Conservation (phyloP, 2,797 vertebrate species). For the Muraenolepis orangiensis region DNA sequence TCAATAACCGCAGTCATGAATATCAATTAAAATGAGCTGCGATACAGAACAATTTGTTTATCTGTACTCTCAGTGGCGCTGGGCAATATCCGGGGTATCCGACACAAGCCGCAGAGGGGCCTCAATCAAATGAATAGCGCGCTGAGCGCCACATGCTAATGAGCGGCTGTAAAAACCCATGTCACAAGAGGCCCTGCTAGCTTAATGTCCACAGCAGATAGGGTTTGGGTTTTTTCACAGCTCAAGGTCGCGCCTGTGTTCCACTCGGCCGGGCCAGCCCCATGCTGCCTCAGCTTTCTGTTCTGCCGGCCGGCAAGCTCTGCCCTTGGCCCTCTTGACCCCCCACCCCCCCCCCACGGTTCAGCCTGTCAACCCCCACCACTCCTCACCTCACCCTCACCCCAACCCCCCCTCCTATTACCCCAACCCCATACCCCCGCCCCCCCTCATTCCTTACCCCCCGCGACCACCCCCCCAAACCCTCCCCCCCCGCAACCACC, state of each 20-base stretch:
- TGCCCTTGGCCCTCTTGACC: constrained; percentile 59
- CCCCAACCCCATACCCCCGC: neutral
- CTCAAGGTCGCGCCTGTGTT: constrained; percentile 55
- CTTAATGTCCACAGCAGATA: constrained; percentile 22
- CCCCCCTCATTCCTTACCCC: too few relatives aligned
- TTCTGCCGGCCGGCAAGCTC: constrained; percentile 56
- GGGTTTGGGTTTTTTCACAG: constrained; percentile 32
- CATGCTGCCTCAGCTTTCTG: constrained; percentile 73
- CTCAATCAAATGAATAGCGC: constrained; percentile 41
- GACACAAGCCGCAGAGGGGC: constrained; percentile 24
- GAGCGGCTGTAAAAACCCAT: constrained; percentile 10
- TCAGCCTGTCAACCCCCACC: constrained; percentile 57
- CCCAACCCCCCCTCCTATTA: neutral
- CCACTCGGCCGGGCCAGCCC: constrained; percentile 49
- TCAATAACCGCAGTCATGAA: constrained; percentile 48
- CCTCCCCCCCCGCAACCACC: constrained; percentile 36
- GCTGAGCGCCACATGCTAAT: constrained; percentile 48
- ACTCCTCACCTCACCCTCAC: neutral
- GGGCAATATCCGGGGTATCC: constrained; percentile 34
- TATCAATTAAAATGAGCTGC: constrained; percentile 47
- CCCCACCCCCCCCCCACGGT: constrained; percentile 58
- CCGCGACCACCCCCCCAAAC: too few relatives aligned
- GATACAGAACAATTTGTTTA: constrained; percentile 51
- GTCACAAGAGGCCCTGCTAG: constrained; percentile 16
- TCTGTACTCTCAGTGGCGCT: constrained; percentile 22